Percentiles rank a stretch among this genome's conserved stretches.
Evolutionary conservation across 2,797 vertebrate species (phyloP).

Genomic region (Toxotes lorentzi): DNA sequence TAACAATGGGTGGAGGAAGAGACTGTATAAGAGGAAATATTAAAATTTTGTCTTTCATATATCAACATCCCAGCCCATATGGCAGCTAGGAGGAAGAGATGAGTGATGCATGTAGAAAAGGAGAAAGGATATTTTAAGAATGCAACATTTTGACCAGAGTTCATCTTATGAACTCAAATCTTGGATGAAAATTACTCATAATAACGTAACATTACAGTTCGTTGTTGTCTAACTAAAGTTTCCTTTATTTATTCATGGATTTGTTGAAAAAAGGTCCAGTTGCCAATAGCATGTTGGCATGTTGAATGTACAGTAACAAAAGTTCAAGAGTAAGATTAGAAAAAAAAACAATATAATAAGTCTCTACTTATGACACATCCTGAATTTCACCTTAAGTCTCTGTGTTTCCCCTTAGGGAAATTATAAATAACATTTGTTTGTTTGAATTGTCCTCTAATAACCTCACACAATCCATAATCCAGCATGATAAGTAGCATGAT

Average conservation of each 20-base stretch:
- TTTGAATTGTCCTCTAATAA: constrained; percentile 27
- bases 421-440: constrained; percentile 8
- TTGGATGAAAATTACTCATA: background rate
- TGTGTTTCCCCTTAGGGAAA: constrained; percentile 22
- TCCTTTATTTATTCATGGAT: constrained; percentile 3
- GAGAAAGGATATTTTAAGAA: background rate
- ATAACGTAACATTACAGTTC: too few species aligned
- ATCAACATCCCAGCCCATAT: background rate
- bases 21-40: constrained; percentile 3
- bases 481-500: background rate
- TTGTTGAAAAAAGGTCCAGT: constrained; percentile 4
- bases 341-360: background rate
- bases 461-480: background rate
- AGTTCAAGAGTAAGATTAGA: background rate
- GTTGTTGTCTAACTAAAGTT: background rate
- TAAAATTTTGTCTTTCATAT: constrained; percentile 3
- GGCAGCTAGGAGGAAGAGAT: background rate
- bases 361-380: background rate
- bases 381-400: constrained; percentile 1
- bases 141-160: too few species aligned
- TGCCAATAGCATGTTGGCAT: constrained; percentile 8
- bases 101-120: background rate
- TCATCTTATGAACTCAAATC: background rate
- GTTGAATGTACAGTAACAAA: background rate
- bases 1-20: background rate